Evolutionary conservation across 2,113 vertebrate genomes (phyloP).

Genomic region (Syngnathus typhle): DNA sequence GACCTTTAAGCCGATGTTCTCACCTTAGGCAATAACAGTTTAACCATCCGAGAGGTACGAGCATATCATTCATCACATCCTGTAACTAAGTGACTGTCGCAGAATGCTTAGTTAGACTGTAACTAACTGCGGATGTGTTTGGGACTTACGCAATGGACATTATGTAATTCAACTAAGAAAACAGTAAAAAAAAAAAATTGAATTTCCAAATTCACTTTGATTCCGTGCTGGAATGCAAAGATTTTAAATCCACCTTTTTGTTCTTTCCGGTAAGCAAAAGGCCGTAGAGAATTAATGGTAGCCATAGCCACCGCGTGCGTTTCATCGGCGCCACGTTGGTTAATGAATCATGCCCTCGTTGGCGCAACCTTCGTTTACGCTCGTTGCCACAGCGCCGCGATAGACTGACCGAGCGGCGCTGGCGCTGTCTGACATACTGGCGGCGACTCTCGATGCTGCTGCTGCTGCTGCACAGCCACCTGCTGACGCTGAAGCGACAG

Average conservation of each 20-base stretch:
- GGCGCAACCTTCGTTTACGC: constrained; percentile 50
- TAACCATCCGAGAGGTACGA: not conserved
- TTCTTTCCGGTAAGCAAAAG: constrained; percentile 18
- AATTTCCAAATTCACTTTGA: no score
- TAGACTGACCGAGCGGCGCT: constrained; percentile 24
- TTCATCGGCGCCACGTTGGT: constrained; percentile 21
- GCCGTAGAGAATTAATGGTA: constrained; percentile 18
- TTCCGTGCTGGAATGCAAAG: not conserved
- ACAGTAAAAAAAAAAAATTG: not conserved
- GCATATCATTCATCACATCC: not conserved
- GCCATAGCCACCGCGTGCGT: constrained; percentile 25
- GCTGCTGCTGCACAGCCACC: constrained; percentile 41
- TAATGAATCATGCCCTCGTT: constrained; percentile 44
- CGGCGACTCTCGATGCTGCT: constrained; percentile 46
- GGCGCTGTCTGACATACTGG: constrained; percentile 41
- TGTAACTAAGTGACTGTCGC: not conserved
- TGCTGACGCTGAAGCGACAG: constrained; percentile 61
- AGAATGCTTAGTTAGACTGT: not conserved
- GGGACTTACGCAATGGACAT: not conserved
- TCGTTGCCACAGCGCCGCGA: constrained; percentile 56
- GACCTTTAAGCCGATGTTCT: not conserved
- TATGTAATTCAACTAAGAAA: not conserved
- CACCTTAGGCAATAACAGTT: not conserved
- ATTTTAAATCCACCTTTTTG: constrained; percentile 14
- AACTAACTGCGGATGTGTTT: not conserved